Base-by-base conservation (phyloP, 2,797 vertebrate species). In the Rhyacichthys aspro region DNA sequence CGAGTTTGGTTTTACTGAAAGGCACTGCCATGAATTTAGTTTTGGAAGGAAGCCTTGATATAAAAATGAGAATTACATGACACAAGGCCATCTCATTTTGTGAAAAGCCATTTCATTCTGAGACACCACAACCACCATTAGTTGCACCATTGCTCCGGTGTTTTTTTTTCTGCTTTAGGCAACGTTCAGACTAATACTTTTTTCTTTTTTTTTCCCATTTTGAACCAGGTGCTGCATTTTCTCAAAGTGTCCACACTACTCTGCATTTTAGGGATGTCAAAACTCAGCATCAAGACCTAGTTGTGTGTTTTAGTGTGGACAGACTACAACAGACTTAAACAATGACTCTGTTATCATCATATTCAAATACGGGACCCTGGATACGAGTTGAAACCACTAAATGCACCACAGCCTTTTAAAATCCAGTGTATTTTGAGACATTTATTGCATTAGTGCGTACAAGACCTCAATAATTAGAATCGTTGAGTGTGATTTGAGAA, bases 31-130 rank as follows among this genome's bases (percentile, higher is more conserved):
- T 12, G 33, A 1, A 12, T 52, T 37, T 15, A 18, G 16, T 12
- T 37, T 52, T 17, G 17, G 33, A 52, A 34, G 48, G 16, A 52
- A 52, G 48, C 34, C 48, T 52, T 52, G 48, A 52, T 19, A 7
- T 52, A 12, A 37, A 28, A 52, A 52, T 37, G 48, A 50, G 33
- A 50, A 50, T 50, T 36, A 37, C 33, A 11, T 15, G 15, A 37
- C 16, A 11, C 34, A 52, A 38, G 48, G 48, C 34, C 16, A 33
- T 37, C 36, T 11, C 15, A 37, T 52, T 52, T 34, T 28, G 45
- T 7, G 23, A 5, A 9, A 12, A 32, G 45, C 23, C 45, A 15
- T 47, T 47, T n/a, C 7, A 32, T 19, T 2, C 45, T 6, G 45
- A 19, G 45, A 47, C 45, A 15, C 2, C 2, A 8, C 12, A 28